A percentile compares a stretch with the other conserved stretches of the same genome.
phyloP scores from a whole-genome alignment of 1,140 invertebrate genomes.

The Harlomillsia oculata region DNA sequence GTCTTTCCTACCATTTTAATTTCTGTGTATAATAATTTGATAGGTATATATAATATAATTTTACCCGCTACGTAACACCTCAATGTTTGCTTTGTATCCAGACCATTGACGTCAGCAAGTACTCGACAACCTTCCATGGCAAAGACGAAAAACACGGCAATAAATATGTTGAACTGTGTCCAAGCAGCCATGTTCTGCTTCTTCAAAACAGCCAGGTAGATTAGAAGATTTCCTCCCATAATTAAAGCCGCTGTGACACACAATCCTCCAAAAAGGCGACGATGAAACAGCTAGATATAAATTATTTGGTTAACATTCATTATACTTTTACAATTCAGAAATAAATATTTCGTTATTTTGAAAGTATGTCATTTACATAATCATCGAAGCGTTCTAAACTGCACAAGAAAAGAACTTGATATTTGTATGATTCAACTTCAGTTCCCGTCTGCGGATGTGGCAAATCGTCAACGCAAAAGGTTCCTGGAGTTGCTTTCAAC shows the following conservation, averaged over 20 bases:
- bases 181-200: constrained; percentile 16
- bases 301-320: not conserved
- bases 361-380: constrained; percentile 12
- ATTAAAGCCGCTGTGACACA: not conserved
- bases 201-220: constrained; percentile 13
- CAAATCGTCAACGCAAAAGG: not conserved
- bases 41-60: not conserved
- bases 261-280: constrained; percentile 1
- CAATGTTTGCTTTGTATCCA: constrained; percentile 2
- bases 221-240: constrained; percentile 1
- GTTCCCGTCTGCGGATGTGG: not conserved
- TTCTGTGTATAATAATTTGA: not conserved
- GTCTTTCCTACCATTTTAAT: no score
- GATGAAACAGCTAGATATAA: not conserved
- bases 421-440: not conserved
- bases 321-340: no score
- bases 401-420: constrained; percentile 13
- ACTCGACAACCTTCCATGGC: constrained; percentile 17
- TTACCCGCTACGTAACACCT: not conserved
- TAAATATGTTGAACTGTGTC: constrained; percentile 22
- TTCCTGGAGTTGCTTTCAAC: constrained; percentile 4
- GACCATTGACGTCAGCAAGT: constrained; percentile 2
- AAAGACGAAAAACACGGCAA: constrained; percentile 15
- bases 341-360: not conserved
- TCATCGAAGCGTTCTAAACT: constrained; percentile 11